Evolutionary conservation across 1,140 invertebrate genomes (phyloP).

Genomic region (Branchinecta lynchi): DNA sequence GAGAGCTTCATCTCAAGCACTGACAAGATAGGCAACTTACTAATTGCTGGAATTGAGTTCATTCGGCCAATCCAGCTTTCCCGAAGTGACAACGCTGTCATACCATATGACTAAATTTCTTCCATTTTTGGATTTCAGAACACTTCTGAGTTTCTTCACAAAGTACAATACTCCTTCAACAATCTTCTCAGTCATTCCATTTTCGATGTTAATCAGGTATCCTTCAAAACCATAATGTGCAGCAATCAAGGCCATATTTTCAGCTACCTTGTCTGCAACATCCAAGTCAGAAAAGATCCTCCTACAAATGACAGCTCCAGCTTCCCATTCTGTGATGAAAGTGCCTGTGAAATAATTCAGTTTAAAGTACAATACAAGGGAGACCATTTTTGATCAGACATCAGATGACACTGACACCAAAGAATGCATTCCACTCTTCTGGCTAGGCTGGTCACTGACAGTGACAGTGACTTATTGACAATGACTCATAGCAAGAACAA

Average conservation of each 20-base stretch:
- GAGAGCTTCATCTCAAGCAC: no score
- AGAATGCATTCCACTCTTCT: no score
- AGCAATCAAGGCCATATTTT: conserved; percentile 52
- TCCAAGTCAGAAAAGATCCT: conserved; percentile 40
- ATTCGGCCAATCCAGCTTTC: conserved; percentile 79
- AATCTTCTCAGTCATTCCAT: conserved; percentile 41
- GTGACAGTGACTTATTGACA: no score
- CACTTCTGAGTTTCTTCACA: conserved; percentile 41
- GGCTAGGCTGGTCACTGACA: no score
- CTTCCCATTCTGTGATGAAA: conserved; percentile 69
- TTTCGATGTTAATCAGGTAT: conserved; percentile 92
- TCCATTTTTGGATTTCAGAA: conserved; percentile 24
- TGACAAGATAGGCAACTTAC: conserved; percentile 34
- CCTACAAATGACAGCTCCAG: conserved; percentile 49
- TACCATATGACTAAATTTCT: conserved; percentile 68
- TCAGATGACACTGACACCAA: no score
- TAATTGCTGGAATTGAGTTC: conserved; percentile 66
- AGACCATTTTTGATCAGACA: no score
- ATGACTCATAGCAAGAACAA: no score
- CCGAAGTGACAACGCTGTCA: conserved; percentile 67
- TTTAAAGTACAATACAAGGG: neutral
- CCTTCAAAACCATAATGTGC: conserved; percentile 73
- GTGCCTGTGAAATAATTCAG: conserved; percentile 46
- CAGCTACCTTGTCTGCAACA: conserved; percentile 41
- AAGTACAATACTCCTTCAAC: conserved; percentile 42